Evolutionary conservation across 2,113 vertebrate species (phyloP).

Genomic region (Chamaea fasciata): DNA sequence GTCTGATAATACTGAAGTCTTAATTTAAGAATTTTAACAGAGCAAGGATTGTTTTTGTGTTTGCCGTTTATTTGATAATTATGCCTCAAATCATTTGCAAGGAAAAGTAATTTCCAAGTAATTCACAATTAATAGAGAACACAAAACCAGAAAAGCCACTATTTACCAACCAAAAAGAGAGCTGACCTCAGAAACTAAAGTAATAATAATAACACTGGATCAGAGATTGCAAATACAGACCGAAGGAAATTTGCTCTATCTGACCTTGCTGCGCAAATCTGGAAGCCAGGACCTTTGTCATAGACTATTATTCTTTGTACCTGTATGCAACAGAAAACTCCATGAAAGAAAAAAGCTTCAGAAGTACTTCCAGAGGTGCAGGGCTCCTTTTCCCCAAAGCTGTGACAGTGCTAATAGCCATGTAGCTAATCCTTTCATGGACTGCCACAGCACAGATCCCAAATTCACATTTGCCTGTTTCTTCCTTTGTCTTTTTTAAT

Average conservation of each 20-base stretch:
- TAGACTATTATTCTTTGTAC: background rate
- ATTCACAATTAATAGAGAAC: background rate
- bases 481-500: slow-evolving; percentile 39
- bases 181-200: background rate
- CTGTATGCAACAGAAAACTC: background rate
- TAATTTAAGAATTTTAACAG: background rate
- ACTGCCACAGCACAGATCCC: background rate
- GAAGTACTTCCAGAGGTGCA: background rate
- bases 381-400: background rate
- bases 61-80: background rate
- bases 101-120: background rate
- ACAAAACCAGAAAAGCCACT: background rate
- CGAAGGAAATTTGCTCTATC: background rate
- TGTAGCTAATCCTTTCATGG: background rate
- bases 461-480: background rate
- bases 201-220: background rate
- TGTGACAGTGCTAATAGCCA: background rate
- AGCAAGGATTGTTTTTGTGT: background rate
- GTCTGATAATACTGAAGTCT: background rate
- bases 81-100: background rate
- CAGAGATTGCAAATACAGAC: background rate
- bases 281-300: background rate
- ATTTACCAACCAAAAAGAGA: background rate
- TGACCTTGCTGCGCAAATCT: background rate
- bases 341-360: background rate